Conservation (phyloP, 1,140 invertebrate species). For the Anastatus disparis region DNA sequence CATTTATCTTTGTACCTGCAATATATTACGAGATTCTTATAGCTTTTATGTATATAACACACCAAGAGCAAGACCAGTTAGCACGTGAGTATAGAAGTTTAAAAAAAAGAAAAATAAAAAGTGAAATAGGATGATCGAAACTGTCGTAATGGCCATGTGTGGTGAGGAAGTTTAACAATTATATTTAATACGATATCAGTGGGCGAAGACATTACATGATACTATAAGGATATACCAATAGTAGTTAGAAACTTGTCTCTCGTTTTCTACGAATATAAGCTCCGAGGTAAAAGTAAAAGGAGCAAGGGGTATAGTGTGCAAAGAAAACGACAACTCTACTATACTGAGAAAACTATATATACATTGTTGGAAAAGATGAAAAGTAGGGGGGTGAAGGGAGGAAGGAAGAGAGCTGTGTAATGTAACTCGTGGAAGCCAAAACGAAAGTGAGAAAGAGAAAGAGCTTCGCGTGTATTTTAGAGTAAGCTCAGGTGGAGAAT, state of each 20-base stretch:
- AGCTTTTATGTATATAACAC: too few relatives aligned
- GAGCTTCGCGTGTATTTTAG: not conserved
- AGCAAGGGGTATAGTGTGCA: too few relatives aligned
- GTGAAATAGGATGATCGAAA: too few relatives aligned
- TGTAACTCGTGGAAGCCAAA: too few relatives aligned
- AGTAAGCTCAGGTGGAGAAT: conserved; percentile 57
- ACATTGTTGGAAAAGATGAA: not conserved
- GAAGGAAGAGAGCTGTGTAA: not conserved
- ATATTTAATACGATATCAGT: conserved; percentile 63
- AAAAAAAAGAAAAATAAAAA: too few relatives aligned
- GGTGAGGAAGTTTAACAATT: conserved; percentile 64
- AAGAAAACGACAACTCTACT: not conserved
- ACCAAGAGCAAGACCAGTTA: too few relatives aligned
- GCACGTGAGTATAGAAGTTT: too few relatives aligned
- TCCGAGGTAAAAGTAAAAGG: too few relatives aligned
- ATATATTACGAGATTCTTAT: too few relatives aligned
- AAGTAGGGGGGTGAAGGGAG: not conserved
- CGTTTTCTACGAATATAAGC: conserved; percentile 33
- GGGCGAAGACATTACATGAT: conserved; percentile 55
- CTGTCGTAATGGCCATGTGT: conserved; percentile 53
- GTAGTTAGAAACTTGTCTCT: conserved; percentile 56
- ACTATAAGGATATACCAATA: conserved; percentile 56
- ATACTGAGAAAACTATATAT: not conserved
- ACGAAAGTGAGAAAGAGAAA: not conserved
- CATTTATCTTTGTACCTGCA: too few relatives aligned